Base-by-base conservation (phyloP, 2,113 vertebrate genomes). In the Oryzias melastigma region DNA sequence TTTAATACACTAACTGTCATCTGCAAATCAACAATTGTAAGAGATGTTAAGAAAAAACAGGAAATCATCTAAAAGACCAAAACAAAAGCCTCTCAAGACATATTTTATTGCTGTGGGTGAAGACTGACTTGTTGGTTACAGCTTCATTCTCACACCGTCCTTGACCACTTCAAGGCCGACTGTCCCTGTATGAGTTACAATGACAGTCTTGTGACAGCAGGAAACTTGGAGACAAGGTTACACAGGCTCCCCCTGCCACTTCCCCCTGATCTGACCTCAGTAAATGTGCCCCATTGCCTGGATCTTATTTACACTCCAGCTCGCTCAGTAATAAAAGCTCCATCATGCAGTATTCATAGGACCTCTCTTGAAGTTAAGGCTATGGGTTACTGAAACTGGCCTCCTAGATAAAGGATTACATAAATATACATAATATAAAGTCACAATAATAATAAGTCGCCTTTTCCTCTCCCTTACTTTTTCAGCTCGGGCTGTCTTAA, bases 311-410 rank as follows among this genome's bases (percentile, higher is more conserved):
- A 92, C 84, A 89, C 76, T 83, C 81, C 51, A 90, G 84, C 82
- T 67, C 50, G 62, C 76, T 80, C 51, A 56, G 85, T 90, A 88
- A 88, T 88, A 85, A 92, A 91, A 80, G 81, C 82, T 82, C 75
- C 40, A 84, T 87, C 91, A 92, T 92, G 90, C 88, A 92, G 85
- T 92, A 89, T 90, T 88, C 89, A 91, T 90, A 77, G 75, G 52
- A 60, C 57, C 83, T 73, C 85, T 87, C 79, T 69, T 80, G 64
- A 80, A 85, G 78, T 68, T 82, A 60, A 3, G 62, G 68, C 46
- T 50, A 51, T 78, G 78, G 80, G 70, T 84, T 82, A 75, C 64
- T 57, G 54, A 71, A 52, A 62, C 61, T 50, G 81, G 76, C 69
- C 81, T 80, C 45, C 52, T 53, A 65, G 81, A 77, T 85, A 81